Evolutionary conservation across 2,888 invertebrate species (phyloP).

Genomic region (Sphaerophoria taeniata): DNA sequence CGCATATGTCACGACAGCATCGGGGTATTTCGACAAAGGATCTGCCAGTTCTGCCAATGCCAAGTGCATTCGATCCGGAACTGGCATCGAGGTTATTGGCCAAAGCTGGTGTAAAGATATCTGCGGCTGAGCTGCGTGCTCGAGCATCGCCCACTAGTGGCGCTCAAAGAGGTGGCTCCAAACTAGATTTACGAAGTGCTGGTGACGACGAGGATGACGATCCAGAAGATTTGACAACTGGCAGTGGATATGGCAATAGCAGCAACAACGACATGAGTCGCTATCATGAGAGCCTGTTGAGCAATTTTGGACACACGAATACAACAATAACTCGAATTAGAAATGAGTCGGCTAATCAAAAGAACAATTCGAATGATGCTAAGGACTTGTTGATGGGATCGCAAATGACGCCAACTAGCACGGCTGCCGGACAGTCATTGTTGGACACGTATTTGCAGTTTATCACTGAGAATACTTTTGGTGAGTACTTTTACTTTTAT

Average conservation of each 20-base stretch:
- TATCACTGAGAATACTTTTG: conserved; percentile 92
- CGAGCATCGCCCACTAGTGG: conserved; percentile 93
- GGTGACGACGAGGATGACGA: conserved; percentile 87
- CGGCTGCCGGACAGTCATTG: conserved; percentile 89
- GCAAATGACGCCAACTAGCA: conserved; percentile 87
- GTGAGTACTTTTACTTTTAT: conserved; percentile 80
- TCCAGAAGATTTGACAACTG: conserved; percentile 91
- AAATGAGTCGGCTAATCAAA: conserved; percentile 84
- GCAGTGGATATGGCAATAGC: conserved; percentile 76
- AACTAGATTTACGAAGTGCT: conserved; percentile 88
- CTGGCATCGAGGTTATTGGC: conserved; percentile 93
- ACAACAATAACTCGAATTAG: conserved; percentile 87
- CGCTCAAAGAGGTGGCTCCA: conserved; percentile 83
- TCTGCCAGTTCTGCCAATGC: conserved; percentile 95
- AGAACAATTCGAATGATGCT: conserved; percentile 80
- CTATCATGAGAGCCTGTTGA: conserved; percentile 81
- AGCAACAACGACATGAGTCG: conserved; percentile 79
- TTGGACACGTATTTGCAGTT: conserved; percentile 94
- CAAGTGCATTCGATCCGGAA: conserved; percentile 95
- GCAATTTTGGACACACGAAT: conserved; percentile 84
- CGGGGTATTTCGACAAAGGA: conserved; percentile 97
- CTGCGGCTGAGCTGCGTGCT: conserved; percentile 91
- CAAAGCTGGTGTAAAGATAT: conserved; percentile 94
- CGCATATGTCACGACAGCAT: conserved; percentile 97
- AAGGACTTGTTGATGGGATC: conserved; percentile 85